Conservation (phyloP, 1,140 invertebrate genomes). For the Neotoxoptera formosana region DNA sequence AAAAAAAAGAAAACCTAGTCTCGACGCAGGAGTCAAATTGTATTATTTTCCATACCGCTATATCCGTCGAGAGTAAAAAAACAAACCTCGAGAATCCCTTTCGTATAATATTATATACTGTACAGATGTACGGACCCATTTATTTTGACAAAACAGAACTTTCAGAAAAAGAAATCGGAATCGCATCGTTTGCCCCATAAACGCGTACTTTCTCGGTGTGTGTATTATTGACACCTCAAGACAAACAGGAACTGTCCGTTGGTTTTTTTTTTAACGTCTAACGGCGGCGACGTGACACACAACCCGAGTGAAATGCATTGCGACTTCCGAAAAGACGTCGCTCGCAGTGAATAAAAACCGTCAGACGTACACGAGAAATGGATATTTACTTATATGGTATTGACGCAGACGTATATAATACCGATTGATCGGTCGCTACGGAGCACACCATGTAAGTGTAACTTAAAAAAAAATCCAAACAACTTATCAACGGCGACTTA, state of each 20-base stretch:
- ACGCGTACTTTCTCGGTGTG: constrained; percentile 24
- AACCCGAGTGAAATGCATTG: constrained; percentile 39
- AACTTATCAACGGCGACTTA: constrained; percentile 25
- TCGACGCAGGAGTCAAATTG: too few species aligned
- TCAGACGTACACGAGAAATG: constrained; percentile 23
- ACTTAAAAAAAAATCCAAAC: constrained; percentile 31
- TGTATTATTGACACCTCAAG: constrained; percentile 47
- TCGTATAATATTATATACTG: not conserved
- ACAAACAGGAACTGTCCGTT: constrained; percentile 30
- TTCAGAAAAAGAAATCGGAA: constrained; percentile 35
- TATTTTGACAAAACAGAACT: constrained; percentile 17
- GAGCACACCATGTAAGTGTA: constrained; percentile 30
- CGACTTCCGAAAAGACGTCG: constrained; percentile 21
- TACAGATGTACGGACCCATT: not conserved
- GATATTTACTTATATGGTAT: constrained; percentile 36
- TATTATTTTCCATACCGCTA: too few species aligned
- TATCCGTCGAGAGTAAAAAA: too few species aligned
- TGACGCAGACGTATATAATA: not conserved
- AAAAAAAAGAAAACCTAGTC: too few species aligned
- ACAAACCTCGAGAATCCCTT: not conserved
- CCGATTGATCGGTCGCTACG: constrained; percentile 29
- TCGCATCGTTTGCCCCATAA: not conserved
- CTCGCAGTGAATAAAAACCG: not conserved
- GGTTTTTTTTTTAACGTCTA: not conserved
- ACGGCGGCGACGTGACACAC: constrained; percentile 37